Conservation (phyloP, 2,113 vertebrate genomes). For the Lophochroa leadbeateri region DNA sequence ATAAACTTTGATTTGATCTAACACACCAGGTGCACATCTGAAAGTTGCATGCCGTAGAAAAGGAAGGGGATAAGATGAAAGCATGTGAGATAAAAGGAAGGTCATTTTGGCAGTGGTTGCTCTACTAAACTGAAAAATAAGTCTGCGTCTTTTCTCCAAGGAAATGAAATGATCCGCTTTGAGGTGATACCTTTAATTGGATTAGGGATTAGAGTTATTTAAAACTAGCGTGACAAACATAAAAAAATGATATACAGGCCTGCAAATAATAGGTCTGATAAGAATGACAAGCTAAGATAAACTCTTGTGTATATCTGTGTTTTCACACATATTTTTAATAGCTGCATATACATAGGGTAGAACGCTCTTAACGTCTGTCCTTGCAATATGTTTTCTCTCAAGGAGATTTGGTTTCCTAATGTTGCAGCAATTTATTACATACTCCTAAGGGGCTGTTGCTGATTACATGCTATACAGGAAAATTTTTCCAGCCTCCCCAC, state of each 20-base stretch:
- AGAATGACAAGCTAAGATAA: neutral
- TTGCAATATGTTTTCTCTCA: neutral
- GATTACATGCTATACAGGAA: neutral
- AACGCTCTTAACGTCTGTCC: neutral
- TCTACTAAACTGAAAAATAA: slow-evolving; percentile 38
- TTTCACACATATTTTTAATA: neutral
- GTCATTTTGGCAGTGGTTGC: slow-evolving; percentile 42
- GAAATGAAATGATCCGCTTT: slow-evolving; percentile 36
- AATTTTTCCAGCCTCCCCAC: neutral
- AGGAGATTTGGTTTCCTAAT: neutral
- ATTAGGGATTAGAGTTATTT: slow-evolving; percentile 55
- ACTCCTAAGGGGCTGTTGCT: neutral
- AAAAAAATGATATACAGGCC: neutral
- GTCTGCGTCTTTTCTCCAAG: slow-evolving; percentile 30
- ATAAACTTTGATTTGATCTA: slow-evolving; percentile 46
- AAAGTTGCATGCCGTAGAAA: slow-evolving; percentile 1
- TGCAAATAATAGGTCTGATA: neutral
- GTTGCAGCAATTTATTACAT: neutral
- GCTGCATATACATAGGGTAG: neutral
- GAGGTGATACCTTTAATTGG: slow-evolving; percentile 55
- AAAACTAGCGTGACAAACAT: neutral
- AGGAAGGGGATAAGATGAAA: slow-evolving; percentile 43
- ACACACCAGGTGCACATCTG: neutral
- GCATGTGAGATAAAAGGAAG: slow-evolving; percentile 61
- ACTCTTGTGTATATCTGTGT: neutral